phyloP scores from a whole-genome alignment of 1,140 invertebrate genomes.

The Macrobrachium nipponense region DNA sequence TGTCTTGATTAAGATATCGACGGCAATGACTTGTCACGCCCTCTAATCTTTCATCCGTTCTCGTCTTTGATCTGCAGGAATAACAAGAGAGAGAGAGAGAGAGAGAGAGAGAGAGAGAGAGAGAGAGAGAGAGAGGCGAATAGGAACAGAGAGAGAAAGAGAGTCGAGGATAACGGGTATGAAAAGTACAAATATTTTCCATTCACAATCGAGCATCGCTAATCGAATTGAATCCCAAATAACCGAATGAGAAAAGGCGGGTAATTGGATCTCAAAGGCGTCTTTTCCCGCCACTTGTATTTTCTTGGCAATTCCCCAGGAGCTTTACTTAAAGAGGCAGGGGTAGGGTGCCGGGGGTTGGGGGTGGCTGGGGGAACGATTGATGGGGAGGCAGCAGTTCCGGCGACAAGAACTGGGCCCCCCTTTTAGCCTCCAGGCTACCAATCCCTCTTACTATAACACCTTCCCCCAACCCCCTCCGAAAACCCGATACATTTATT shows the following conservation, averaged over 20 bases:
- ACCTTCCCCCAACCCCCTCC: too few relatives aligned
- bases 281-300: conserved; percentile 38
- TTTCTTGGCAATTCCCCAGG: conserved; percentile 34
- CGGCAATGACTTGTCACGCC: too few relatives aligned
- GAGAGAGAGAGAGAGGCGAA: conserved; percentile 25
- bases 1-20: too few relatives aligned
- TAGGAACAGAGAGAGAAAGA: background rate
- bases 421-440: too few relatives aligned
- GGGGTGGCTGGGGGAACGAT: background rate
- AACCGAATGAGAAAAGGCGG: conserved; percentile 50
- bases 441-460: too few relatives aligned
- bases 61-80: background rate
- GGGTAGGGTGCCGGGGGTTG: too few relatives aligned
- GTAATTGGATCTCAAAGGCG: conserved; percentile 40
- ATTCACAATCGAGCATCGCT: conserved; percentile 36
- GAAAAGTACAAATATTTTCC: conserved; percentile 48
- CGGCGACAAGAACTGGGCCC: too few relatives aligned
- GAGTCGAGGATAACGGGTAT: background rate
- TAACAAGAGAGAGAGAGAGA: background rate
- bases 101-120: conserved; percentile 28
- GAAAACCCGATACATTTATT: too few relatives aligned
- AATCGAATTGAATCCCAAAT: conserved; percentile 60
- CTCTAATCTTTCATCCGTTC: too few relatives aligned
- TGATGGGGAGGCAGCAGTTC: background rate
- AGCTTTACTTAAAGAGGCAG: background rate